Conservation (phyloP, 2,888 invertebrate genomes). For the Drosophila anomalipes region DNA sequence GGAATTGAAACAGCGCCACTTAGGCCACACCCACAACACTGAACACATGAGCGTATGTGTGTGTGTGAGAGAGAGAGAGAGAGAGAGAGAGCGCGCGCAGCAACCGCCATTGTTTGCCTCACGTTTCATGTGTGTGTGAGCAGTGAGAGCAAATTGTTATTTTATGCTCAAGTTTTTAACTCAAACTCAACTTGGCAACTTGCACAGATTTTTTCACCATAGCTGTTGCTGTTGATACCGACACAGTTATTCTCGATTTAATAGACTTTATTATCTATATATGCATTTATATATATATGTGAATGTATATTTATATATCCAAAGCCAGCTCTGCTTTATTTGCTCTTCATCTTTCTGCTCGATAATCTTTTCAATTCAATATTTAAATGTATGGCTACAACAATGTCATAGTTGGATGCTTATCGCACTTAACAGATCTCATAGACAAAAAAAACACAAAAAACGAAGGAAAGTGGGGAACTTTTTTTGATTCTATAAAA, state of each 20-base stretch:
- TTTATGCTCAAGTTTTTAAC: slow-evolving; percentile 21
- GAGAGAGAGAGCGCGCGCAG: slow-evolving; percentile 25
- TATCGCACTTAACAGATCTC: slow-evolving; percentile 71
- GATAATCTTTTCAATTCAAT: slow-evolving; percentile 52
- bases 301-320: neutral
- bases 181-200: slow-evolving; percentile 31
- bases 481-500: slow-evolving; percentile 20
- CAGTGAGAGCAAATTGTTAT: slow-evolving; percentile 28
- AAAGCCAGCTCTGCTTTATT: slow-evolving; percentile 25
- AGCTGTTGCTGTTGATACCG: slow-evolving; percentile 63
- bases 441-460: slow-evolving; percentile 8
- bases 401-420: slow-evolving; percentile 45
- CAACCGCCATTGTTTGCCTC: slow-evolving; percentile 68
- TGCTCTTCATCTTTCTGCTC: slow-evolving; percentile 56
- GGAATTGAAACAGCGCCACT: slow-evolving; percentile 42
- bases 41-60: slow-evolving; percentile 16
- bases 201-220: slow-evolving; percentile 58
- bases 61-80: slow-evolving; percentile 31
- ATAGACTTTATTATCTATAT: slow-evolving; percentile 56
- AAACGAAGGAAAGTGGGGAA: slow-evolving; percentile 13
- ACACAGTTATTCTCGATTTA: slow-evolving; percentile 47
- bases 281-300: neutral
- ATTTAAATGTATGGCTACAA: slow-evolving; percentile 54
- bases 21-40: slow-evolving; percentile 54
- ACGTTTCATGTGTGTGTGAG: slow-evolving; percentile 32